A percentile compares a stretch with the other conserved stretches of the same genome.
These are phyloP conservation scores for Trachelus tabidus DNA, from an alignment of 2,888 invertebrate species.

Conservation along the genomic window DNA sequence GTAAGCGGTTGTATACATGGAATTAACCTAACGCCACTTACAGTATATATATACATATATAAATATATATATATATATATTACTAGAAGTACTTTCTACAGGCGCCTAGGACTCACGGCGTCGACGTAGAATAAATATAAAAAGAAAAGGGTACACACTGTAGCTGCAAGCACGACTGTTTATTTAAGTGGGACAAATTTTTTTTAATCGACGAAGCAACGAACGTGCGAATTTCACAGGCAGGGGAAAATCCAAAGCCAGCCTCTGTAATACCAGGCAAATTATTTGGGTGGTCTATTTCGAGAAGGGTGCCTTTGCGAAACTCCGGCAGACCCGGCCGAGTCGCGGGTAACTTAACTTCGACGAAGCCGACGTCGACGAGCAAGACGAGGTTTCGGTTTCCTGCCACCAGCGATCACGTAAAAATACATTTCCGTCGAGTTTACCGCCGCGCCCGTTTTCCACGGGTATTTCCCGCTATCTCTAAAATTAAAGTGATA, in stretches of 20 bases:
- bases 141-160: neutral
- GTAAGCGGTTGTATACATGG: too few relatives aligned
- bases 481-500: conserved; percentile 6
- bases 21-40: too few relatives aligned
- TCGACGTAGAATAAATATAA: neutral
- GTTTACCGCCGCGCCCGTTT: neutral
- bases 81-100: neutral
- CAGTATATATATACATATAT: too few relatives aligned
- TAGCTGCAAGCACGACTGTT: neutral
- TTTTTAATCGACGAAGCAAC: neutral
- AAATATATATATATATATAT: too few relatives aligned
- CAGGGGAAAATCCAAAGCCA: neutral
- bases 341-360: conserved; percentile 32
- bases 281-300: conserved; percentile 67
- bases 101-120: neutral
- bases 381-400: conserved; percentile 28
- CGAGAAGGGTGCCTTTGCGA: conserved; percentile 66
- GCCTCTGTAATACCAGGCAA: conserved; percentile 62
- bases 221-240: neutral
- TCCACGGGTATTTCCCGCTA: neutral
- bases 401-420: conserved; percentile 43
- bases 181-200: neutral
- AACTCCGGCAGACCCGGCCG: conserved; percentile 51
- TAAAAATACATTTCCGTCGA: conserved; percentile 52
- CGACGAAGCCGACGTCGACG: conserved; percentile 33